Evolutionary conservation across 2,113 vertebrate genomes (phyloP).

Genomic region (Pterocles orientalis): DNA sequence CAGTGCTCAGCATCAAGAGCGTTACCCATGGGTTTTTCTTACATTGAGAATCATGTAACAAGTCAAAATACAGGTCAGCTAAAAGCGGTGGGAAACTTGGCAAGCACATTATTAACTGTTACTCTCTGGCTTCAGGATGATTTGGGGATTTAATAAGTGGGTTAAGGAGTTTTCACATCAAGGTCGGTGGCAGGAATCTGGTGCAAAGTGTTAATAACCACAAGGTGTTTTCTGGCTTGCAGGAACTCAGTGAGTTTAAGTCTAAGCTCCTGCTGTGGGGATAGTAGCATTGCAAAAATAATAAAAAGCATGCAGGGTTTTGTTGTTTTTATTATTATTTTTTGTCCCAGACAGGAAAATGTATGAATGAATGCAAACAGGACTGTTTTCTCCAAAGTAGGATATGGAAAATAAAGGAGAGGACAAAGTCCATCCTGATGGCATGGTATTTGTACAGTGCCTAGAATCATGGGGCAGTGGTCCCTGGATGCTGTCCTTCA

Average conservation of each 20-base stretch:
- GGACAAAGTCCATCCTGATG: not conserved
- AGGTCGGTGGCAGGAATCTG: constrained; percentile 19
- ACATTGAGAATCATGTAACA: not conserved
- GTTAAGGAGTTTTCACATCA: constrained; percentile 35
- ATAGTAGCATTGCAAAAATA: not conserved
- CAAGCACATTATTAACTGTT: constrained; percentile 12
- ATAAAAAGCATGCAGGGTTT: accelerated
- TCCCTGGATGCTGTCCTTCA: not conserved
- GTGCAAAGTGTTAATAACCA: constrained; percentile 22
- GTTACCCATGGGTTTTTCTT: not conserved
- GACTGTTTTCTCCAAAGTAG: not conserved
- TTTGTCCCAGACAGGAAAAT: not conserved
- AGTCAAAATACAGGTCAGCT: constrained; percentile 55
- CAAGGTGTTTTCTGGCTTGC: not conserved
- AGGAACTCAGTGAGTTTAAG: not conserved
- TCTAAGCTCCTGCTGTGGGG: not conserved
- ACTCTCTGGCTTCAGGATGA: not conserved
- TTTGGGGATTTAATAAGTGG: constrained; percentile 40
- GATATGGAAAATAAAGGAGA: not conserved
- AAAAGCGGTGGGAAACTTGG: not conserved
- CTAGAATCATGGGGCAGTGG: not conserved
- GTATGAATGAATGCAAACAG: not conserved
- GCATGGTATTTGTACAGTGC: not conserved
- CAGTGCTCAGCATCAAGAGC: not conserved
- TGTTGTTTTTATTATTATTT: accelerated